These are phyloP conservation scores for Erpetoichthys calabaricus DNA, from an alignment of 2,797 vertebrate genomes.

Conservation along the genomic window DNA sequence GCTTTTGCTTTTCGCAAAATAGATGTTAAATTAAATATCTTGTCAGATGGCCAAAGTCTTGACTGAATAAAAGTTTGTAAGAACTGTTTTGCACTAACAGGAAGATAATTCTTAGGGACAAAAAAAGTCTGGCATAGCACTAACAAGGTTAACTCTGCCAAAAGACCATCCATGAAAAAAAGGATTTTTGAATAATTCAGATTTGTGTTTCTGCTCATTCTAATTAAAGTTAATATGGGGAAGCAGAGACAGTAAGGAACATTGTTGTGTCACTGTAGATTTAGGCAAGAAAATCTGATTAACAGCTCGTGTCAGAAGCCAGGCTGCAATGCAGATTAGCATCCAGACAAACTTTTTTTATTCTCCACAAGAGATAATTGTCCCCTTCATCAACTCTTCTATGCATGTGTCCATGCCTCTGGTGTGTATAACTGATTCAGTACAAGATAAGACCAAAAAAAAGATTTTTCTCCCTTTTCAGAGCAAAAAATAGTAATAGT, in stretches of 20 bases:
- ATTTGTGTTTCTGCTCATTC: constrained; percentile 97
- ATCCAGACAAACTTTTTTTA: constrained; percentile 81
- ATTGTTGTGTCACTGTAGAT: constrained; percentile 84
- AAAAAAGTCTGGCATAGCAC: constrained; percentile 86
- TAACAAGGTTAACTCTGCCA: constrained; percentile 96
- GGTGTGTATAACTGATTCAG: constrained; percentile 47
- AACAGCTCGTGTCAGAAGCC: constrained; percentile 98
- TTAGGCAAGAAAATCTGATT: constrained; percentile 98
- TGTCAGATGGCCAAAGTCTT: background rate
- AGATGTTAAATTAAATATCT: no score
- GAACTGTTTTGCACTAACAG: constrained; percentile 51
- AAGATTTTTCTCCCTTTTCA: no score
- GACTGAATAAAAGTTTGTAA: constrained; percentile 52
- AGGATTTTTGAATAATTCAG: constrained; percentile 97
- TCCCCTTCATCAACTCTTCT: constrained; percentile 59
- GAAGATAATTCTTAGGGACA: constrained; percentile 56
- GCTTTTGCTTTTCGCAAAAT: no score
- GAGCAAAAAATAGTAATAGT: no score
- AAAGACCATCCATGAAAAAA: constrained; percentile 73
- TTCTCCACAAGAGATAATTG: constrained; percentile 84
- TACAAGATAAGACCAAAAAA: no score
- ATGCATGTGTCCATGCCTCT: constrained; percentile 55
- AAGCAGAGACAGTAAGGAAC: constrained; percentile 80
- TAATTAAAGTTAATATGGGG: constrained; percentile 93
- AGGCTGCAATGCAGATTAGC: constrained; percentile 93